Percentiles rank a stretch among this genome's conserved stretches.
Conservation (phyloP, 2,797 vertebrate species). For the Orientallactaga sibirica region DNA sequence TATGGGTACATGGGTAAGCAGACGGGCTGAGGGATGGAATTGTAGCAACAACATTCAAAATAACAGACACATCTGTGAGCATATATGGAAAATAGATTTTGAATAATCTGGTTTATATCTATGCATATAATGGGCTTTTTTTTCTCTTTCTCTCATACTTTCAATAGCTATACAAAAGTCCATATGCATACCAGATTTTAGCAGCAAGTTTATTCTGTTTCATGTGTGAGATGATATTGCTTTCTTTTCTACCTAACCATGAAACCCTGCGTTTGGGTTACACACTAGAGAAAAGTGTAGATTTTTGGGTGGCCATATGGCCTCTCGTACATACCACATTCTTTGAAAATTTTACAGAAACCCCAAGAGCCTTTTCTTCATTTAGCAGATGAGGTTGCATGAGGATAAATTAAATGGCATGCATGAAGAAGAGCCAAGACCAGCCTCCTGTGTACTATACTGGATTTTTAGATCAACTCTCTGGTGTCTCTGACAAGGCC, state of each 20-base stretch:
- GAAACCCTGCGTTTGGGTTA: conserved; percentile 22
- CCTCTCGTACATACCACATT: neutral
- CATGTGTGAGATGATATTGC: neutral
- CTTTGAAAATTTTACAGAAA: neutral
- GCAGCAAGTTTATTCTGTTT: neutral
- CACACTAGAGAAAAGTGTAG: neutral
- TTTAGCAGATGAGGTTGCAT: neutral
- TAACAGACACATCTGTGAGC: neutral
- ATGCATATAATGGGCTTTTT: neutral
- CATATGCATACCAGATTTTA: neutral
- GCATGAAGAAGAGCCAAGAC: neutral
- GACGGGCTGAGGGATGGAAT: neutral
- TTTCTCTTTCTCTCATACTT: neutral
- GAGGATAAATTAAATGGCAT: neutral
- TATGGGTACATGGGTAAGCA: neutral
- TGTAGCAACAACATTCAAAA: neutral
- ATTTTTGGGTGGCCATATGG: neutral
- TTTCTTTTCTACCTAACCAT: neutral
- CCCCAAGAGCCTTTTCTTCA: neutral
- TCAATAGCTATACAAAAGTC: conserved; percentile 5
- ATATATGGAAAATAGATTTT: neutral
- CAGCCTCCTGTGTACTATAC: neutral
- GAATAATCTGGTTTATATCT: neutral
- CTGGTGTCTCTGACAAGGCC: neutral
- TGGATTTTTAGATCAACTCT: neutral